These are phyloP conservation scores for Datnioides undecimradiatus DNA, from an alignment of 2,113 vertebrate genomes.

Conservation along the genomic window DNA sequence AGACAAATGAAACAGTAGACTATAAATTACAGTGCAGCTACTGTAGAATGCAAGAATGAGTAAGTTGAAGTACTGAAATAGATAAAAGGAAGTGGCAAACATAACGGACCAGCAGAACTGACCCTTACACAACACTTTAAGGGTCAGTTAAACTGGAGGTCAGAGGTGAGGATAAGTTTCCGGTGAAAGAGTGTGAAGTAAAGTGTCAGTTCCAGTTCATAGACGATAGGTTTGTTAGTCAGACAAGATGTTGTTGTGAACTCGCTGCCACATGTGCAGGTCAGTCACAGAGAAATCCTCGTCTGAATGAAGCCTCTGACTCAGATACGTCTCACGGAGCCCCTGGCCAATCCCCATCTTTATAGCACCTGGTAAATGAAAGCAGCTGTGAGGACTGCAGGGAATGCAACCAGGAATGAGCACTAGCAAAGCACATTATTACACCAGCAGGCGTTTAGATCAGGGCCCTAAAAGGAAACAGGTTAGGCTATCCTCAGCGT, in stretches of 20 bases:
- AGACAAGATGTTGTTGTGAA: constrained; percentile 23
- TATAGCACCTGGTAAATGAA: constrained; percentile 73
- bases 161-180: constrained; percentile 45
- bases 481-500: constrained; percentile 19
- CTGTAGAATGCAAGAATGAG: background rate
- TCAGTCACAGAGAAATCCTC: constrained; percentile 31
- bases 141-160: constrained; percentile 15
- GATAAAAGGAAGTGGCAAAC: background rate
- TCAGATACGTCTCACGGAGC: constrained; percentile 22
- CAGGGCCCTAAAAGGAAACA: constrained; percentile 58
- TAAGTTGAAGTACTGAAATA: background rate
- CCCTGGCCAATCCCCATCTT: constrained; percentile 30
- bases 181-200: constrained; percentile 40
- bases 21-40: background rate
- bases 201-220: constrained; percentile 54
- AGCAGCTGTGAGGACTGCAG: constrained; percentile 69
- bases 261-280: constrained; percentile 14
- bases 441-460: constrained; percentile 61
- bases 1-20: background rate
- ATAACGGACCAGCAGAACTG: background rate
- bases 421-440: constrained; percentile 46
- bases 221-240: constrained; percentile 10
- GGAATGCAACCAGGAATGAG: constrained; percentile 55
- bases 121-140: constrained; percentile 14
- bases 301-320: constrained; percentile 51